Percentiles rank a stretch among this genome's conserved stretches.
Conservation (phyloP, 2,797 vertebrate genomes). For the Chloroceryle amazona region DNA sequence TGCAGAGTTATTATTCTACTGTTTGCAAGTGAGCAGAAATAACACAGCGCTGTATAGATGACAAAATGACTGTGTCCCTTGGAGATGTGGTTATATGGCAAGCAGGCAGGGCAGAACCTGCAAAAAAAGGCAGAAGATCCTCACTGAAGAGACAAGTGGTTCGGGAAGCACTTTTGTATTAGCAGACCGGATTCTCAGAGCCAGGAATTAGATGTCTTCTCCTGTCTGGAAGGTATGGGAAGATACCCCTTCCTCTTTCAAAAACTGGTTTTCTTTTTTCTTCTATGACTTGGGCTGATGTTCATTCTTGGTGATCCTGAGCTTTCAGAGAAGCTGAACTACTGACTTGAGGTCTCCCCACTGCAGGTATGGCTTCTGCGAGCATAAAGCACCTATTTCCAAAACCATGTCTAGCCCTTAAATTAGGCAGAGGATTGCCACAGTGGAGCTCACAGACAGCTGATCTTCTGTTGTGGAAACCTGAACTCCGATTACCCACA, state of each 20-base stretch:
- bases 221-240: background rate
- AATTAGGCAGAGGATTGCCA: background rate
- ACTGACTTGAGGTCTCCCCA: background rate
- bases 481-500: background rate
- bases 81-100: background rate
- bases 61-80: background rate
- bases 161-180: background rate
- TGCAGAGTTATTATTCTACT: background rate
- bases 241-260: background rate
- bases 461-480: background rate
- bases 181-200: background rate
- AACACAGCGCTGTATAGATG: background rate
- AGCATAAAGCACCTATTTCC: background rate
- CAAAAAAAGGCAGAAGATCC: background rate
- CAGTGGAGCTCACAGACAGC: background rate
- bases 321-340: background rate
- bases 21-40: background rate
- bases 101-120: background rate
- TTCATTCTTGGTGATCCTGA: background rate
- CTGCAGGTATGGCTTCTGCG: background rate
- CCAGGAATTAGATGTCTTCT: background rate
- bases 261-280: background rate
- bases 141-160: background rate
- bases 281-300: background rate
- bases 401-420: background rate